phyloP scores from a whole-genome alignment of 37 sponge, comb jelly and placozoan genomes.

The Chondrosia reniformis region DNA sequence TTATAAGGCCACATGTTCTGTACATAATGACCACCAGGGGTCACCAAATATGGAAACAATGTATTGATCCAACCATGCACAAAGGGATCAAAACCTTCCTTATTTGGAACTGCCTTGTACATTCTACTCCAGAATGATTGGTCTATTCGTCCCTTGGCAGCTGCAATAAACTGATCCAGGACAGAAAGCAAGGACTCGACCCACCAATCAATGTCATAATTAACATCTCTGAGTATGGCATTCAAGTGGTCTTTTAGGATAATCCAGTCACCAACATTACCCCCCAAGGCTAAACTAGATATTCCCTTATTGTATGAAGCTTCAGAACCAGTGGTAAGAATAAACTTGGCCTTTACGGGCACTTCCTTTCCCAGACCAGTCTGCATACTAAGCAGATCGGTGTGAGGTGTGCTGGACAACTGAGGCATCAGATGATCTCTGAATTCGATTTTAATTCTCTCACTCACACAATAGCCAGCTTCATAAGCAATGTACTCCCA shows the following conservation, averaged over 20 bases:
- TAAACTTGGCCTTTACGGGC: neutral
- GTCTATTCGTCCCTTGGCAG: neutral
- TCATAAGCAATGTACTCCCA: neutral
- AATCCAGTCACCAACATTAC: neutral
- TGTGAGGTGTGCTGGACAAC: neutral
- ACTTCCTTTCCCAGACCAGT: neutral
- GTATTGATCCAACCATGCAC: constrained; percentile 23
- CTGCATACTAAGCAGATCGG: neutral
- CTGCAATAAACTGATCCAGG: constrained; percentile 12
- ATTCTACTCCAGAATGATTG: constrained; percentile 14
- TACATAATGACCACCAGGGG: neutral
- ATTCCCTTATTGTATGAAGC: neutral
- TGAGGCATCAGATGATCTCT: neutral
- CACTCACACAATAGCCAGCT: neutral
- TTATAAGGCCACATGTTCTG: constrained; percentile 14
- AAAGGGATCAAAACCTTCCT: neutral
- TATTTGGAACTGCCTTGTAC: neutral
- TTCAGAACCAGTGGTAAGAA: neutral
- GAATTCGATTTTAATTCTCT: neutral
- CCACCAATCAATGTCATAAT: constrained; percentile 24
- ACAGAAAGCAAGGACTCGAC: constrained; percentile 4
- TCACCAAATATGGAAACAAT: constrained; percentile 13
- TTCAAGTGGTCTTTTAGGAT: neutral
- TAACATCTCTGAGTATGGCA: neutral
- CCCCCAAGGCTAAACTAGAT: neutral